Evolutionary conservation across 30 jellyfish, hydroid and myxozoan genomes (phyloP).

Genomic region (Aurelia coerulea): DNA sequence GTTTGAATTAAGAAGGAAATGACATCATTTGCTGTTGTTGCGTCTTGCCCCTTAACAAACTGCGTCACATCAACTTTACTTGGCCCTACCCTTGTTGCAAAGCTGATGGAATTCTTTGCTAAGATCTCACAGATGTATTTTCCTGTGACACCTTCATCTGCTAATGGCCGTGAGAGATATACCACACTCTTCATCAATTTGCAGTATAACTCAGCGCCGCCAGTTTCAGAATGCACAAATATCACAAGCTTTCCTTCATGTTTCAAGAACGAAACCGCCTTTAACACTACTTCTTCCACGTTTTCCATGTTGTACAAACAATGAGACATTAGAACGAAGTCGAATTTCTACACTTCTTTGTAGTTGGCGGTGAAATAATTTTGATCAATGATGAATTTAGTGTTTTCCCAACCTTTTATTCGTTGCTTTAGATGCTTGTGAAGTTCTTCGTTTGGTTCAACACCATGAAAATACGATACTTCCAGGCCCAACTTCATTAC

Average conservation of each 20-base stretch:
- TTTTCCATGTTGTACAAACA: slow-evolving; percentile 53
- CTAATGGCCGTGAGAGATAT: neutral
- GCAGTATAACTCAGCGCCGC: slow-evolving; percentile 12
- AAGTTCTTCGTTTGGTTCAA: slow-evolving; percentile 52
- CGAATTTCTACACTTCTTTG: slow-evolving; percentile 43
- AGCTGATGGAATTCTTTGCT: neutral
- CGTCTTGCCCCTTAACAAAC: too few species aligned
- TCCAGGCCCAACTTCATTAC: slow-evolving; percentile 11
- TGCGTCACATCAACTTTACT: slow-evolving; percentile 5
- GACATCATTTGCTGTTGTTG: too few species aligned
- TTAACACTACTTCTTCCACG: neutral
- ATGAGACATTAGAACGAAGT: slow-evolving; percentile 46
- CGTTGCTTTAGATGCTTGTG: slow-evolving; percentile 19
- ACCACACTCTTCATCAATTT: slow-evolving; percentile 1
- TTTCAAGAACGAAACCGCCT: slow-evolving; percentile 31
- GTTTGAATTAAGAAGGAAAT: too few species aligned
- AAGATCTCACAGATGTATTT: neutral
- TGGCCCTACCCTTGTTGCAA: neutral
- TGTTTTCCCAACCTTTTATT: slow-evolving; percentile 30
- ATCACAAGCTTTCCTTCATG: neutral
- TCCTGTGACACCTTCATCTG: neutral
- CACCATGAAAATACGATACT: slow-evolving; percentile 10
- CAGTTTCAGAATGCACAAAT: slow-evolving; percentile 1
- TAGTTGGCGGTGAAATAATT: slow-evolving; percentile 15
- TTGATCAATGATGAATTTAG: slow-evolving; percentile 2